Evolutionary conservation across 2,797 vertebrate genomes (phyloP).

Genomic region (Bryconaethiops microstoma): DNA sequence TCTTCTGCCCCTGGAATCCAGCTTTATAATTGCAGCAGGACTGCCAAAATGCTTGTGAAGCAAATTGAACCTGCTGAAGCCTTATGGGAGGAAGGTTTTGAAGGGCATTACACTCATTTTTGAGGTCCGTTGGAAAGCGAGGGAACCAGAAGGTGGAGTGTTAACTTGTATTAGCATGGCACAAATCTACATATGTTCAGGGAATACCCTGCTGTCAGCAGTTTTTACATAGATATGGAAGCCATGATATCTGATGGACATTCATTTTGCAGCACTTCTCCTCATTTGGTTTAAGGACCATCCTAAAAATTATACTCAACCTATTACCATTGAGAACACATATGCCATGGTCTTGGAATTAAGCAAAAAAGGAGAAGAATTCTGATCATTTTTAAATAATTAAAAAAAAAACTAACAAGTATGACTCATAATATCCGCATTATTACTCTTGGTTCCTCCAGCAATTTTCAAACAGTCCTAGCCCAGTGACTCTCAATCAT

Average conservation of each 20-base stretch:
- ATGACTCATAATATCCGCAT: neutral
- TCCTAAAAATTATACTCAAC: neutral
- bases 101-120: constrained; percentile 42
- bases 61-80: constrained; percentile 20
- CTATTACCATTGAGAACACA: neutral
- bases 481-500: constrained; percentile 9
- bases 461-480: neutral
- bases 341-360: neutral
- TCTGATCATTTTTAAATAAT: neutral
- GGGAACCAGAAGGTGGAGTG: constrained; percentile 7
- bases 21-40: constrained; percentile 16
- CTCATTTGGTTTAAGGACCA: neutral
- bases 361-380: neutral
- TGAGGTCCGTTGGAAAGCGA: constrained; percentile 31
- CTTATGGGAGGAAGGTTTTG: constrained; percentile 40
- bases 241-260: neutral
- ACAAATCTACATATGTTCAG: constrained; percentile 14
- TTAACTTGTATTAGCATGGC: neutral
- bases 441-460: neutral
- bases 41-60: constrained; percentile 40
- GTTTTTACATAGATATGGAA: neutral
- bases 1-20: constrained; percentile 12
- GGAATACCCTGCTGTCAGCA: neutral
- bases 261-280: neutral
- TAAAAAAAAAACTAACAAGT: neutral